These are phyloP conservation scores for Omphaloscelis lunosa DNA, from an alignment of 2,888 invertebrate species.

Conservation along the genomic window DNA sequence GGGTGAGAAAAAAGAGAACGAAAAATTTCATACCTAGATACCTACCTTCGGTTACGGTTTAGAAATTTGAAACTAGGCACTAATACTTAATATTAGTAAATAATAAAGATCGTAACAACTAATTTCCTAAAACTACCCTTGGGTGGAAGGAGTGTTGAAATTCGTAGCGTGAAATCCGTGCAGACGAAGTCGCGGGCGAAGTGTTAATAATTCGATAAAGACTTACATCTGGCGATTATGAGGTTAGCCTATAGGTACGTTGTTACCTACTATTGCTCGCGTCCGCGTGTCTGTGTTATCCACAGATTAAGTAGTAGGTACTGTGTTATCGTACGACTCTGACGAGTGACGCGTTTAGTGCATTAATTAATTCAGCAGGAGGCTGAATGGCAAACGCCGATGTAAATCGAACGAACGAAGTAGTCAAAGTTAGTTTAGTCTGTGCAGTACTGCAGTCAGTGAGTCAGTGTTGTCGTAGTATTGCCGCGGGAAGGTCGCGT, in stretches of 20 bases:
- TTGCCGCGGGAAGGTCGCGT: slow-evolving; percentile 61
- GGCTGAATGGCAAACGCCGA: slow-evolving; percentile 5
- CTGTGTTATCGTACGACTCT: slow-evolving; percentile 46
- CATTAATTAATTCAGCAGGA: slow-evolving; percentile 37
- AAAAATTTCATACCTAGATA: not conserved
- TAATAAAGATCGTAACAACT: not conserved
- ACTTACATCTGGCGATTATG: not conserved
- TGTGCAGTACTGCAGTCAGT: too few relatives aligned
- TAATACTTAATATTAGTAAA: too few relatives aligned
- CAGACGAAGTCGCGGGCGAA: too few relatives aligned
- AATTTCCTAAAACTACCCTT: not conserved
- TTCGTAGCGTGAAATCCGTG: not conserved
- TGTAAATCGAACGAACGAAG: slow-evolving; percentile 45
- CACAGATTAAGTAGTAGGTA: too few relatives aligned
- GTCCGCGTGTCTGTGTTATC: slow-evolving; percentile 11
- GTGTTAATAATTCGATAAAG: not conserved
- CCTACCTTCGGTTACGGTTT: not conserved
- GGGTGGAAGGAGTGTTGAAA: not conserved
- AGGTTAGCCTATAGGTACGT: not conserved
- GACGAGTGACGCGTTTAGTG: slow-evolving; percentile 41
- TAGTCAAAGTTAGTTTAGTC: too few relatives aligned
- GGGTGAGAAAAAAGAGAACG: not conserved
- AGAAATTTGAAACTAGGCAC: not conserved
- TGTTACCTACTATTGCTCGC: slow-evolving; percentile 2
- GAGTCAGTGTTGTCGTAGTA: slow-evolving; percentile 63